A percentile compares a stretch with the other conserved stretches of the same genome.
Conservation (phyloP, 1,140 invertebrate species). For the Akabosia matsudoensis region DNA sequence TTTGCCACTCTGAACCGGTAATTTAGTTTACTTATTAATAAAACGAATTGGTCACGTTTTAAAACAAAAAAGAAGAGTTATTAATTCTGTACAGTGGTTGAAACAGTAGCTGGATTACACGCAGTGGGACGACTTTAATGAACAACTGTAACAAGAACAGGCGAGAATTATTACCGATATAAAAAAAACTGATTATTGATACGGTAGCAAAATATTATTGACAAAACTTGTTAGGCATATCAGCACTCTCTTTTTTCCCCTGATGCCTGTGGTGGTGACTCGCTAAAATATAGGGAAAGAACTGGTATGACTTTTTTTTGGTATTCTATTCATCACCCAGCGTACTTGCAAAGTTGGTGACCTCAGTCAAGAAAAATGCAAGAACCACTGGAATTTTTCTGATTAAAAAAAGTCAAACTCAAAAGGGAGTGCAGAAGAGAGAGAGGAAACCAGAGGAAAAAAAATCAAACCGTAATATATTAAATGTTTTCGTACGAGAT, state of each 20-base stretch:
- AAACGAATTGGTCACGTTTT: not conserved
- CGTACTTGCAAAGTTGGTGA: constrained; percentile 21
- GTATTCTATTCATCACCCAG: no score
- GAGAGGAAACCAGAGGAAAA: not conserved
- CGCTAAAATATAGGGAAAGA: no score
- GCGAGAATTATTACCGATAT: not conserved
- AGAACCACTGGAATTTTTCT: constrained; percentile 34
- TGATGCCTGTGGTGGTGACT: not conserved
- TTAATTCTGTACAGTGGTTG: not conserved
- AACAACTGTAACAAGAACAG: not conserved
- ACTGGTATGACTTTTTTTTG: constrained; percentile 8
- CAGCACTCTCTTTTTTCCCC: not conserved
- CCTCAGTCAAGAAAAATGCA: constrained; percentile 35
- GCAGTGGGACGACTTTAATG: not conserved
- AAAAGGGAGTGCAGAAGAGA: no score
- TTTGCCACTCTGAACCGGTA: not conserved
- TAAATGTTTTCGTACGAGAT: not conserved
- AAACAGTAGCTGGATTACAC: not conserved
- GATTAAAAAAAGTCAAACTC: constrained; percentile 34
- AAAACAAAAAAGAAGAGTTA: not conserved
- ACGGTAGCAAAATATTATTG: not conserved
- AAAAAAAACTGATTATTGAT: not conserved
- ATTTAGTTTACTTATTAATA: not conserved
- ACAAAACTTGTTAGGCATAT: not conserved
- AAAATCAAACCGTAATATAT: not conserved